phyloP scores from a whole-genome alignment of 1,140 invertebrate genomes.

The Bombus balteatus region DNA sequence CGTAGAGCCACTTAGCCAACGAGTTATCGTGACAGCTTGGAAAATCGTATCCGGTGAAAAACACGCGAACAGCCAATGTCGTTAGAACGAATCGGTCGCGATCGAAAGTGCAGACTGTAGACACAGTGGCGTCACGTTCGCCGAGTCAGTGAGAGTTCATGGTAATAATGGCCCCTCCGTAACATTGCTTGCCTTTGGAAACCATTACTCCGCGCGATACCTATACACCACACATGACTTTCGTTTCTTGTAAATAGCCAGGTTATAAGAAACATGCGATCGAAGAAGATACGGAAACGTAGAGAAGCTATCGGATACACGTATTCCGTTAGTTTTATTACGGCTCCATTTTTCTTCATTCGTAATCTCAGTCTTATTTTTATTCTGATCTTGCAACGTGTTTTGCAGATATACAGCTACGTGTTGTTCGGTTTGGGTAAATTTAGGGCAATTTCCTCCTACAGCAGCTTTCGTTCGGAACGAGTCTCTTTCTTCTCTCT shows the following conservation, averaged over 20 bases:
- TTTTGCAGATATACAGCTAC: background rate
- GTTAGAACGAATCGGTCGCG: background rate
- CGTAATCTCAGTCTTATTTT: background rate
- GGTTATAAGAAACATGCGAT: background rate
- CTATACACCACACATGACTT: background rate
- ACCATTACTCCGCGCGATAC: constrained; percentile 20
- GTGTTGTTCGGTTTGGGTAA: background rate
- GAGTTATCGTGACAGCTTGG: constrained; percentile 27
- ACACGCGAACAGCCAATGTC: constrained; percentile 13
- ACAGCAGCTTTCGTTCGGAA: background rate
- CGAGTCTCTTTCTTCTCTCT: background rate
- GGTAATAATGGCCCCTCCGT: constrained; percentile 32
- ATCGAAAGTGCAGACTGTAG: constrained; percentile 48
- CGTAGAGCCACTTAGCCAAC: constrained; percentile 11
- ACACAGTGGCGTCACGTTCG: background rate
- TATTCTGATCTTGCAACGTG: background rate
- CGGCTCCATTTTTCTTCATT: background rate
- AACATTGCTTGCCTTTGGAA: background rate
- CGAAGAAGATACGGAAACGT: background rate
- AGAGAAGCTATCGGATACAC: background rate
- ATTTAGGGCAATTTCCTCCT: background rate
- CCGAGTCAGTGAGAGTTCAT: constrained; percentile 19
- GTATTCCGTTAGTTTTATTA: background rate
- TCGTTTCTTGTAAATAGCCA: constrained; percentile 10
- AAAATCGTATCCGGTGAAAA: background rate